Evolutionary conservation across 1,140 invertebrate species (phyloP), one percentile per base, ranked within the genome.

Genomic region (Bicyclus anynana): DNA sequence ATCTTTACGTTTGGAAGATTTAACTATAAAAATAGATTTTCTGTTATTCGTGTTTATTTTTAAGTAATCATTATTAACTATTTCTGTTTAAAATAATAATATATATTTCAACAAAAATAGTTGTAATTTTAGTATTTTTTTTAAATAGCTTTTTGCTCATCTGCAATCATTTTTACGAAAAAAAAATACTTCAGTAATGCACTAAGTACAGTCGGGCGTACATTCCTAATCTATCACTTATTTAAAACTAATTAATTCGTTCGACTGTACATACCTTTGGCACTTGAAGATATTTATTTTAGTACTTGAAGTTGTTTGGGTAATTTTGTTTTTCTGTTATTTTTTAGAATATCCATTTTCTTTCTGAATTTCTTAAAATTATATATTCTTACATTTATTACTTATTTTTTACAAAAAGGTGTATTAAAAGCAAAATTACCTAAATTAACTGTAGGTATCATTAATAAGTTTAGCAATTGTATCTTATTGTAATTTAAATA

Each of bases 81-180:
- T 21, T 56, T 56, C 49, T 20, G 9, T 10, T 37, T 23, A n/a
- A 52, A 12, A 14, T 27, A 26, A 17, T 1, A 23, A 9, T 52
- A 4, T 37, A 20, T 44, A 35, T 38, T 38, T 38, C 14, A 38
- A 17, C 37, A 38, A 47, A 56, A 51, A 33, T 62, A 52, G 23
- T 42, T 61, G 20, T 13, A 37, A 33, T 72, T 23, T 44, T 50
- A 51, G 26, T n/a, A 57, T 84, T 77, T 72, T 69, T 62, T 67
- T 65, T 53, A 67, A 69, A 78, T 70, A 14, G 51, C 49, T 42
- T 51, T 44, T 68, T 65, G 70, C 68, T 66, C 77, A 80, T 83
- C 76, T 80, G 70, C 76, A 86, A 84, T 86, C 76, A 84, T 83
- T 86, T 84, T 77, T 80, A 80, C 58, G 63, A 69, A 65, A 63